A percentile compares a stretch with the other conserved stretches of the same genome.
Conservation (phyloP, 2,888 invertebrate species). For the Tubiluchus corallicola region DNA sequence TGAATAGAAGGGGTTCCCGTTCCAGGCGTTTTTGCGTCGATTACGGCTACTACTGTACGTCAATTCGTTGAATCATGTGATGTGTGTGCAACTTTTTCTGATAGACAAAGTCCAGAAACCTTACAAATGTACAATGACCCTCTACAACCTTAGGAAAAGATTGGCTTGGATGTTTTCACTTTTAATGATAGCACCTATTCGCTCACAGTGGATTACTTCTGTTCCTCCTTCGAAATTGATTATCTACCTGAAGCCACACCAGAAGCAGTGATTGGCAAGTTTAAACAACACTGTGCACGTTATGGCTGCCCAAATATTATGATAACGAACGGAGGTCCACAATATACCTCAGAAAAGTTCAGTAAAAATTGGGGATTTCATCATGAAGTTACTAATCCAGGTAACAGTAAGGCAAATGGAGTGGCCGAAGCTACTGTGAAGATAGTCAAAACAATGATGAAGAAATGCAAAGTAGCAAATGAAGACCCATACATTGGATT, state of each 20-base stretch:
- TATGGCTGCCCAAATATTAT: background rate
- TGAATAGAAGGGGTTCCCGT: no score
- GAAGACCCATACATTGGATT: background rate
- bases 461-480: background rate
- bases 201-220: background rate
- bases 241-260: background rate
- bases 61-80: background rate
- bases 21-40: no score
- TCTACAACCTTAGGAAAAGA: background rate
- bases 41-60: no score
- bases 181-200: background rate
- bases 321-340: background rate
- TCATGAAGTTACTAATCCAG: background rate
- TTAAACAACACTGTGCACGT: background rate
- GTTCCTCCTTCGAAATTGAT: background rate
- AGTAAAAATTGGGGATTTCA: background rate
- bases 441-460: background rate
- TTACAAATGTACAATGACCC: background rate
- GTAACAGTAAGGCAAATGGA: background rate
- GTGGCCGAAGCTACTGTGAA: background rate
- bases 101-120: background rate
- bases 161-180: background rate
- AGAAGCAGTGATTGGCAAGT: background rate
- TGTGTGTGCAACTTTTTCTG: background rate
- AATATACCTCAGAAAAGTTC: constrained; percentile 1